These are phyloP conservation scores for Gymnobelideus leadbeateri DNA, from an alignment of 2,113 vertebrate genomes.

Conservation along the genomic window DNA sequence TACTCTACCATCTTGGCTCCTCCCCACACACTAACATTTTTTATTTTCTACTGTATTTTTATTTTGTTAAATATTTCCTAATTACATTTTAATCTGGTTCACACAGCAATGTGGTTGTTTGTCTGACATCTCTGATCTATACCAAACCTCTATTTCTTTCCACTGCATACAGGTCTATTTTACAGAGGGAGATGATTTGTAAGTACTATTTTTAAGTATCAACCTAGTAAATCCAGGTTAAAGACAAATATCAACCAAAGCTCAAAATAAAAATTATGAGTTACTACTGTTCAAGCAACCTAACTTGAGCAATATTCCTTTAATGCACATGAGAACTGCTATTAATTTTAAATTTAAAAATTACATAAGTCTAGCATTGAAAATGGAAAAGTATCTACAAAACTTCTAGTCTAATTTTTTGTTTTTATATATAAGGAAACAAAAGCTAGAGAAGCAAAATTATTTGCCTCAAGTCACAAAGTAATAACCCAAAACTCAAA, in stretches of 20 bases:
- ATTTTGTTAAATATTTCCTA: neutral
- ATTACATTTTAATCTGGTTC: neutral
- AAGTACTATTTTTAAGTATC: conserved; percentile 32
- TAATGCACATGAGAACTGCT: neutral
- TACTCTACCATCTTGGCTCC: no score
- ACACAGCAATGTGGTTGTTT: neutral
- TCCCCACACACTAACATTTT: no score
- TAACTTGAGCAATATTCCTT: conserved; percentile 19
- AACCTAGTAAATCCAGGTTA: neutral
- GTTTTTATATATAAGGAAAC: neutral
- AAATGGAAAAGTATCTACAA: neutral
- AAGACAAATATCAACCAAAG: conserved; percentile 2
- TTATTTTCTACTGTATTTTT: neutral
- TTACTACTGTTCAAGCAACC: conserved; percentile 10
- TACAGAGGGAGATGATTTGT: conserved; percentile 7
- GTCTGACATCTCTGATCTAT: no score
- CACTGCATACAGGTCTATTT: neutral
- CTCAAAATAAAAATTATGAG: conserved; percentile 26
- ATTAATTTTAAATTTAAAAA: conserved; percentile 1
- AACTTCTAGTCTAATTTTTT: neutral
- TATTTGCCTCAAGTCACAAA: neutral
- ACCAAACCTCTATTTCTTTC: neutral
- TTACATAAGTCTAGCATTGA: neutral
- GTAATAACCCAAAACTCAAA: neutral
- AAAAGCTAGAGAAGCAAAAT: neutral